Evolutionary conservation across 2,888 invertebrate species (phyloP), one percentile per base, ranked within the genome.

Genomic region (Parasteatoda lunata): DNA sequence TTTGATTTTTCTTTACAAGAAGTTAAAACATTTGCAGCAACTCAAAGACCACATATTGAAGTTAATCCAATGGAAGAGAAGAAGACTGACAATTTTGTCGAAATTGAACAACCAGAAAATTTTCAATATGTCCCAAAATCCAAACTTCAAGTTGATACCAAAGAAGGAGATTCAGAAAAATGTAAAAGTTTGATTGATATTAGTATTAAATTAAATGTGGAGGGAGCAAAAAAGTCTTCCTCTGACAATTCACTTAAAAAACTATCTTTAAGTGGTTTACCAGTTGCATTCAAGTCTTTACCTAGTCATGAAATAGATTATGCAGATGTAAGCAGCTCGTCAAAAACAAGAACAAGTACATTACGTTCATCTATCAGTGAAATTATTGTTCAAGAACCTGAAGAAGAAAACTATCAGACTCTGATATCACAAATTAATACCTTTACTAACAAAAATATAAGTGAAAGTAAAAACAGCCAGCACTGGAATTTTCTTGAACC

Each of bases 181-280:
- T 80, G 80, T 13, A 54, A 72, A 84, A 88, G 88, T 68, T 69
- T 84, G 59, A 72, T 83, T n/a, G 71, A 88, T 68, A 88, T 88
- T 5, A 83, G 72, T 13, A 6, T 48, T 13, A 75, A 81, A 70
- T 47, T 73, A 13, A 48, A n/a, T 51, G 45, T 65, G 49, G 77
- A 72, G 51, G 68, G 51, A n/a, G 65, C 70, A 15, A 80, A 88
- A 49, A 89, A 89, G 78, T 84, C 88, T 15, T 84, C 84, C 1
- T 89, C 89, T 5, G 89, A 89, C 51, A 89, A 89, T 64, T 86
- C 89, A 11, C 75, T 89, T 13, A 81, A 75, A 48, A 89, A 89
- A 78, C 77, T 88, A 47, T 86, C 89, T 11, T 51, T 84, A 11
- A 79, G 70, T 9, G 86, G 70, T 75, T 77, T 85, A 52, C 85